Evolutionary conservation across 2,888 invertebrate species (phyloP).

Genomic region (Onthophagus sagittarius): DNA sequence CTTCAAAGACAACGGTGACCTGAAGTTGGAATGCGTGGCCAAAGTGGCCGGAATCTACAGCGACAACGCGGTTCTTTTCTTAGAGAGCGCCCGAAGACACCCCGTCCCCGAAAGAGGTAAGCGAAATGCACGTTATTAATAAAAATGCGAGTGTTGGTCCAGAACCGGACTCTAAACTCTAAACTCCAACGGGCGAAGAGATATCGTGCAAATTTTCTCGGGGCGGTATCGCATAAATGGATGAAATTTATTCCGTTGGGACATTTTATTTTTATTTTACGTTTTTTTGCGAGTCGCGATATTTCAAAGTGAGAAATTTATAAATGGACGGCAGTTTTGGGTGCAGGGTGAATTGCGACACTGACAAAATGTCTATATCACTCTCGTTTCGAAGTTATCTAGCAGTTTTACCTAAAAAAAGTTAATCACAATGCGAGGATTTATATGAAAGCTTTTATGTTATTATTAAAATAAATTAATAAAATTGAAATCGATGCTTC

Average conservation of each 20-base stretch:
- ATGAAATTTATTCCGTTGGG: neutral
- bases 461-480: neutral
- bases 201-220: slow-evolving; percentile 7
- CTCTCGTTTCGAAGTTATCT: neutral
- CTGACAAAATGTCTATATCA: neutral
- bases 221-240: neutral
- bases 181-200: neutral
- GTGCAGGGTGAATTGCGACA: neutral
- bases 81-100: slow-evolving; percentile 65
- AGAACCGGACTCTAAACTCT: neutral
- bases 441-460: neutral
- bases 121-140: slow-evolving; percentile 29
- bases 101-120: slow-evolving; percentile 77
- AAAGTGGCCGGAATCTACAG: slow-evolving; percentile 67
- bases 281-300: neutral
- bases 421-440: neutral
- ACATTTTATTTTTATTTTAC: neutral
- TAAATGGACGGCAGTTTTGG: neutral
- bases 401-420: neutral
- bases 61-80: slow-evolving; percentile 63
- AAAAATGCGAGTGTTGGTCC: neutral
- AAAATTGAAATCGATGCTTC: neutral
- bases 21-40: slow-evolving; percentile 69
- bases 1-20: slow-evolving; percentile 52
- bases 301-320: neutral